Evolutionary conservation across 37 sponge, comb jelly and placozoan species (phyloP), one percentile per base, ranked within the genome.

Genomic region (Theonella swinhoei): DNA sequence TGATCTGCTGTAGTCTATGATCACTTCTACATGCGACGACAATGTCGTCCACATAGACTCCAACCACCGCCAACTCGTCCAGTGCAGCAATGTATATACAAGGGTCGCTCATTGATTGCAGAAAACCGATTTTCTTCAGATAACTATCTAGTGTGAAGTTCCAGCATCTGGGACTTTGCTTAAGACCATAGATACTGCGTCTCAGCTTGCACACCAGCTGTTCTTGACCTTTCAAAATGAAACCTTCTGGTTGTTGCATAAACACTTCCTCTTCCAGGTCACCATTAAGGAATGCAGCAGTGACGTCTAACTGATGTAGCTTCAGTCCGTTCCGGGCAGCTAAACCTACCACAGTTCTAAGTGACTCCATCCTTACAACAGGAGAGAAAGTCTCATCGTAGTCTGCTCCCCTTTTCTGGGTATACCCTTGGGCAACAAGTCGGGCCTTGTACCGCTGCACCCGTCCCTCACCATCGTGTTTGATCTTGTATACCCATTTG

Each of bases 221-320:
- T 74, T 89, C 85, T 67, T 89, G 58, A 38, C 85, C 86, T 22
- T 85, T 62, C 29, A 14, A 43, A n/a, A 75, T 65, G 75, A 85
- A 90, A 79, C 91, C 80, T 77, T 90, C 85, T 22, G 85, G 89
- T 72, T 89, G 89, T 29, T 7, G 74, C 88, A 80, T 87, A 68
- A 74, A 87, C 36, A 87, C 70, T 34, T 74, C 88, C 69, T 87
- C 81, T 37, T 87, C 76, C 22, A 87, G 64, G 1, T 74, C 64
- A 24, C 81, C 76, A 71, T 87, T 80, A n/a, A 80, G 75, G 42
- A 80, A 87, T 26, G 88, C 88, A 39, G 80, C 71, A 30, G 72
- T 77, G 28, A 68, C 67, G 61, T 88, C 79, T 39, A 88, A 54
- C 47, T 88, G 89, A 77, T 88, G 89, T 39, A 88, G 66, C 20